Evolutionary conservation across 1,140 invertebrate genomes (phyloP).

Genomic region (Cotesia glomerata): DNA sequence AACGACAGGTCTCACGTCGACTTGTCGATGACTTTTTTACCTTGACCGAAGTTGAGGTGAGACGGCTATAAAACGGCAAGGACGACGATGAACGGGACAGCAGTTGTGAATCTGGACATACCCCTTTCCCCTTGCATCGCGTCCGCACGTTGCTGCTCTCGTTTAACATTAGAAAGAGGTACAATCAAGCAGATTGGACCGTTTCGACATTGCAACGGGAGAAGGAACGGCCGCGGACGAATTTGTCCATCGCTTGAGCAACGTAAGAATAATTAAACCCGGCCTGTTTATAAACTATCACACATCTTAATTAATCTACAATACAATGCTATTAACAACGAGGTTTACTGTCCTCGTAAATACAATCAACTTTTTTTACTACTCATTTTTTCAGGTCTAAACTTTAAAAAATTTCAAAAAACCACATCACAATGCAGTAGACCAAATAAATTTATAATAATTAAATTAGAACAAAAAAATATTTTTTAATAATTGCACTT

Average conservation of each 20-base stretch:
- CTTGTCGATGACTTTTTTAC: constrained; percentile 42
- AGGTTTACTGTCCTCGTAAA: no score
- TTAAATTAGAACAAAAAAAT: no score
- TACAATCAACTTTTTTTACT: no score
- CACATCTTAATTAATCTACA: not conserved
- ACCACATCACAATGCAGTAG: no score
- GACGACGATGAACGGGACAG: constrained; percentile 58
- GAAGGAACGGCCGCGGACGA: constrained; percentile 32
- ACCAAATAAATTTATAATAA: no score
- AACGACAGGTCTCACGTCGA: constrained; percentile 7
- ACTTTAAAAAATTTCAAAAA: no score
- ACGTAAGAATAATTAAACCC: constrained; percentile 3
- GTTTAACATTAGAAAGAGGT: constrained; percentile 56
- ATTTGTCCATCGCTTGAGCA: constrained; percentile 18
- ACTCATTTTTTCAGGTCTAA: no score
- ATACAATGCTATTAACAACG: no score
- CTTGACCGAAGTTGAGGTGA: constrained; percentile 56
- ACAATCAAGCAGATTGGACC: constrained; percentile 46
- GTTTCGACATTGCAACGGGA: constrained; percentile 31
- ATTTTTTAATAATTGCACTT: no score
- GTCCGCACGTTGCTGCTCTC: constrained; percentile 55
- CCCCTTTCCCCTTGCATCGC: constrained; percentile 53
- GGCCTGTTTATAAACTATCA: not conserved
- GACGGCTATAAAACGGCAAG: constrained; percentile 55
- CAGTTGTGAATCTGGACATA: constrained; percentile 55